phyloP scores from a whole-genome alignment of 2,113 vertebrate species.

The Apodemus sylvaticus region DNA sequence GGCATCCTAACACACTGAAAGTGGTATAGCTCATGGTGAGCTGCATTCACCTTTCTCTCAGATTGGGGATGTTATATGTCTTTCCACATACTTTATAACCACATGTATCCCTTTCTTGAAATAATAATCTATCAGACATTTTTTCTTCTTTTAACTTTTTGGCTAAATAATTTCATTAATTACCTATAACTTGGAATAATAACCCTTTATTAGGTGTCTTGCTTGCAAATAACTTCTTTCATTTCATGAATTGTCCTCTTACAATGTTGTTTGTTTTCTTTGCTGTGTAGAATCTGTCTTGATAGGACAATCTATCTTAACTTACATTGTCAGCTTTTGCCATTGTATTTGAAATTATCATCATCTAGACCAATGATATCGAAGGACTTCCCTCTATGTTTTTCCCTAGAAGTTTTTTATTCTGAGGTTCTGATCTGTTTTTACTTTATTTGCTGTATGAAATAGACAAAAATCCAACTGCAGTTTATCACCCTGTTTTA shows the following conservation, averaged over 20 bases:
- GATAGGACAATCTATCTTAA: not conserved
- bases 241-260: not conserved
- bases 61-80: not conserved
- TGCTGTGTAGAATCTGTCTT: not conserved
- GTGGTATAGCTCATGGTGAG: not conserved
- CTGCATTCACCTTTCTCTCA: not conserved
- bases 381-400: not conserved
- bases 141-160: not conserved
- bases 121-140: not conserved
- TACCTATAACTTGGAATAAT: not conserved
- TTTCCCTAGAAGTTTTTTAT: not conserved
- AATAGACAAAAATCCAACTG: not conserved
- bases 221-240: not conserved
- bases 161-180: not conserved
- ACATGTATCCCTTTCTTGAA: not conserved
- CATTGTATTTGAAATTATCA: not conserved
- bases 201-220: not conserved
- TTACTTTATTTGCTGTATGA: not conserved
- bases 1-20: not conserved
- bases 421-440: not conserved
- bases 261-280: not conserved
- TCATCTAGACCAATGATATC: not conserved
- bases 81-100: not conserved
- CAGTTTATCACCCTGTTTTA: not conserved
- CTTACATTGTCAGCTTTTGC: not conserved